Percentiles rank a stretch among this genome's conserved stretches.
Conservation (phyloP, 2,113 vertebrate genomes). For the Boulengeromyrus knoepffleri region DNA sequence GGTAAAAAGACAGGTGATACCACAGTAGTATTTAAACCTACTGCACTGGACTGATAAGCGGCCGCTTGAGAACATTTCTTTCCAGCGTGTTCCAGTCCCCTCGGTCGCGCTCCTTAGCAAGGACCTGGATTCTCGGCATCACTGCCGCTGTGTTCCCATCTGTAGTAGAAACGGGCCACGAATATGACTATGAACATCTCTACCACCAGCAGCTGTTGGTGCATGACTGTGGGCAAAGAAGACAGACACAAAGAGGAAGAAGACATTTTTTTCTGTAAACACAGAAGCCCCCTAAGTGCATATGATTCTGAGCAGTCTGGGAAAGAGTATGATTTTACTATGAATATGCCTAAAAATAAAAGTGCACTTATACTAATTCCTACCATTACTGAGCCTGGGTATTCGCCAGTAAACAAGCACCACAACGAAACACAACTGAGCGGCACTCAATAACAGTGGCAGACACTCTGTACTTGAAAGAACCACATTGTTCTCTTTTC, state of each 20-base stretch:
- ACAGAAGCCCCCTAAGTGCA: not conserved
- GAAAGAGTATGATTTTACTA: not conserved
- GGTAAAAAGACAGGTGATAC: not conserved
- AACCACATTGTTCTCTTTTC: not conserved
- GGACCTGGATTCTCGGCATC: not conserved
- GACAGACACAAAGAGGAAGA: not conserved
- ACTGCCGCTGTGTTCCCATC: not conserved
- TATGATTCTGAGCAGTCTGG: not conserved
- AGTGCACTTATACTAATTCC: not conserved
- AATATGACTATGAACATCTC: conserved; percentile 17
- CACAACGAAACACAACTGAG: not conserved
- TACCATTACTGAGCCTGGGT: not conserved
- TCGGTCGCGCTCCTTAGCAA: not conserved
- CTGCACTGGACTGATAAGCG: not conserved
- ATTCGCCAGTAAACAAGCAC: not conserved
- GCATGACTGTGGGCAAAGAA: conserved; percentile 5
- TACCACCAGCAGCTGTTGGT: conserved; percentile 18
- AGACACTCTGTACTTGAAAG: not conserved
- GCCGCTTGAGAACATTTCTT: not conserved
- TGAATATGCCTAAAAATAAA: not conserved
- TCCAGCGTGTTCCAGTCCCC: not conserved
- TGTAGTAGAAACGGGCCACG: conserved; percentile 15
- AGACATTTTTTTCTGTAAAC: not conserved
- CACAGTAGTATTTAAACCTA: not conserved
- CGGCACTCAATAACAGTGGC: not conserved